Percentiles rank a stretch among this genome's conserved stretches.
Evolutionary conservation across 2,113 vertebrate genomes (phyloP).

Genomic region (Seriola rivoliana): DNA sequence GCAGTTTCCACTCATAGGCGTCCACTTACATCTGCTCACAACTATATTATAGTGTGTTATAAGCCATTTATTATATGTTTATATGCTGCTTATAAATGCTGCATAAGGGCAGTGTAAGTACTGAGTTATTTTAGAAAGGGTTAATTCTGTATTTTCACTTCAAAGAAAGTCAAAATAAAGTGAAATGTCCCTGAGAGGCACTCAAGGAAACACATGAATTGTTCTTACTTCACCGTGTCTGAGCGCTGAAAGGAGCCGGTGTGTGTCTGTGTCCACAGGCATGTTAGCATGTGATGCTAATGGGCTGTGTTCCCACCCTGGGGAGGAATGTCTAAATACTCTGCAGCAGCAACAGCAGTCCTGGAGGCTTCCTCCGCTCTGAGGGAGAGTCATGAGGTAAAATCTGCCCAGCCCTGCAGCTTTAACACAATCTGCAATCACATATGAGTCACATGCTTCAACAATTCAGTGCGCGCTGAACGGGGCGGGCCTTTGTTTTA

Average conservation of each 20-base stretch:
- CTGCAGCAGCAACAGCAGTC: conserved; percentile 45
- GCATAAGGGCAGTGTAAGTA: neutral
- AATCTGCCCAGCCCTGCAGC: conserved; percentile 44
- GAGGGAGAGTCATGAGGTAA: conserved; percentile 63
- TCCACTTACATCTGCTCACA: too few species aligned
- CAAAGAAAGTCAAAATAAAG: conserved; percentile 17
- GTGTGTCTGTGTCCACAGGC: conserved; percentile 37
- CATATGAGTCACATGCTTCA: conserved; percentile 70
- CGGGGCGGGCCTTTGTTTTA: conserved; percentile 53
- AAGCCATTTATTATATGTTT: neutral
- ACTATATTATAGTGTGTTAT: neutral
- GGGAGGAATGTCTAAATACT: conserved; percentile 70
- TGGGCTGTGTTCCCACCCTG: conserved; percentile 67
- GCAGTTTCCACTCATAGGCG: too few species aligned
- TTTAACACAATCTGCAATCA: conserved; percentile 58
- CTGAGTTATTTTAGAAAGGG: neutral
- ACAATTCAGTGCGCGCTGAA: conserved; percentile 24
- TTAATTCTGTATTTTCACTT: conserved; percentile 29
- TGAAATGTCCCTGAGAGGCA: conserved; percentile 15
- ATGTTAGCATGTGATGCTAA: conserved; percentile 76
- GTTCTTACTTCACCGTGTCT: conserved; percentile 37
- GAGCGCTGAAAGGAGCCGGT: neutral
- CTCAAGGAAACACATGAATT: conserved; percentile 21
- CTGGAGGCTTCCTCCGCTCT: conserved; percentile 49
- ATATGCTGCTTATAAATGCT: neutral